Percentiles rank a stretch among this genome's conserved stretches.
Evolutionary conservation across 2,797 vertebrate species (phyloP).

Genomic region (Brotula barbata): DNA sequence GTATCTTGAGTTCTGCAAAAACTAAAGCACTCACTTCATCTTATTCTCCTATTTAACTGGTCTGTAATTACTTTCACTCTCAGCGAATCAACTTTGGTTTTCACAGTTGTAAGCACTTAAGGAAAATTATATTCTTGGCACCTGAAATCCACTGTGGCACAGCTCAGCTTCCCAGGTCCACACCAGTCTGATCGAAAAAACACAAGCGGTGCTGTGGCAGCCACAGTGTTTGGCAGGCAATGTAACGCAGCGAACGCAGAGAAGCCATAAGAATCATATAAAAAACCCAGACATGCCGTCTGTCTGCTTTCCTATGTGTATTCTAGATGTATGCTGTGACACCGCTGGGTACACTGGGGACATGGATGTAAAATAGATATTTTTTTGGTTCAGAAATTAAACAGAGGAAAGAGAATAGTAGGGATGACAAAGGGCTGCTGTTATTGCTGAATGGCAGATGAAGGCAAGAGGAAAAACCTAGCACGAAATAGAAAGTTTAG

Average conservation of each 20-base stretch:
- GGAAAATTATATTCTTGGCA: slow-evolving; percentile 77
- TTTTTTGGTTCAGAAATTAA: slow-evolving; percentile 46
- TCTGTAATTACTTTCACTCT: slow-evolving; percentile 73
- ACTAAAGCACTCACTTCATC: slow-evolving; percentile 37
- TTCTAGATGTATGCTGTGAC: slow-evolving; percentile 58
- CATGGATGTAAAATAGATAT: slow-evolving; percentile 42
- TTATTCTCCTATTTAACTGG: slow-evolving; percentile 58
- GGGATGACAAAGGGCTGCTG: slow-evolving; percentile 30
- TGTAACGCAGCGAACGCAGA: slow-evolving; percentile 47
- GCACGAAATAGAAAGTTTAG: slow-evolving; percentile 20
- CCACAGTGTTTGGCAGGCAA: slow-evolving; percentile 65
- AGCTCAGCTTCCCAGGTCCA: slow-evolving; percentile 56
- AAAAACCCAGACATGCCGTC: slow-evolving; percentile 62
- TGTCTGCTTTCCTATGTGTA: slow-evolving; percentile 68
- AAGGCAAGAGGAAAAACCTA: slow-evolving; percentile 31
- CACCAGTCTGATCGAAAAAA: slow-evolving; percentile 74
- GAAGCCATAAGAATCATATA: slow-evolving; percentile 55
- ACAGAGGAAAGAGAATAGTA: slow-evolving; percentile 37
- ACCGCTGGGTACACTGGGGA: slow-evolving; percentile 33
- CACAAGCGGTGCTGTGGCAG: slow-evolving; percentile 58
- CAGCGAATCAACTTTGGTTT: slow-evolving; percentile 68
- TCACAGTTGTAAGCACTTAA: slow-evolving; percentile 78
- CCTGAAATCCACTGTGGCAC: slow-evolving; percentile 62
- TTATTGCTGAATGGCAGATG: slow-evolving; percentile 16
- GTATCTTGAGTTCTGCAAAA: slow-evolving; percentile 42